Evolutionary conservation across 2,888 invertebrate species (phyloP).

Genomic region (Graphium colonna): DNA sequence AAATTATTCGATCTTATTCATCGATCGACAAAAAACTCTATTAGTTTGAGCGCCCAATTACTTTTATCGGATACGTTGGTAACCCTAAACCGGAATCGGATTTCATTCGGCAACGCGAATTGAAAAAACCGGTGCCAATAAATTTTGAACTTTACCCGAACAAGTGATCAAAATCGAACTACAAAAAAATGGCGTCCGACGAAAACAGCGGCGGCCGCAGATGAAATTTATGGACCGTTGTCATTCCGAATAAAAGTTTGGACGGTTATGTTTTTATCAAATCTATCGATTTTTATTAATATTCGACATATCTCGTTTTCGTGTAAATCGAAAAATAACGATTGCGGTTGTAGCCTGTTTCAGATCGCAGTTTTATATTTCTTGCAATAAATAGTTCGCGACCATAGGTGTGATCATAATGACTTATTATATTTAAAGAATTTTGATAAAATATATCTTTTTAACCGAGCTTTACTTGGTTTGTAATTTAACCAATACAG

Average conservation of each 20-base stretch:
- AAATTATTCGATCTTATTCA: background rate
- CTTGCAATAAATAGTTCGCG: too few species aligned
- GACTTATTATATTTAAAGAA: too few species aligned
- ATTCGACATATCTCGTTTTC: background rate
- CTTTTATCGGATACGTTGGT: constrained; percentile 37
- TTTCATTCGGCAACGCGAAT: constrained; percentile 53
- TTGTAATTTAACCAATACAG: too few species aligned
- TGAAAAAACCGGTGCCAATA: constrained; percentile 61
- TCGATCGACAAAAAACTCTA: constrained; percentile 21
- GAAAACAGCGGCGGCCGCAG: constrained; percentile 64
- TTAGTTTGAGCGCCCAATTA: constrained; percentile 38
- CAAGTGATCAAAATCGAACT: constrained; percentile 73
- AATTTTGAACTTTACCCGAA: constrained; percentile 71
- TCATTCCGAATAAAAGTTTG: constrained; percentile 25
- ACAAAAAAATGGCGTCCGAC: constrained; percentile 59
- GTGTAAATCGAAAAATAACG: background rate
- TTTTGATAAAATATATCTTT: too few species aligned
- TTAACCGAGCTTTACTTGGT: too few species aligned
- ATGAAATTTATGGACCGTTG: constrained; percentile 64
- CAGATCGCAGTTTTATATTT: too few species aligned
- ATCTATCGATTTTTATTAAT: constrained; percentile 29
- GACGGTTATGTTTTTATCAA: constrained; percentile 35
- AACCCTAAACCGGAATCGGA: constrained; percentile 35
- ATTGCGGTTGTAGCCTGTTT: constrained; percentile 30
- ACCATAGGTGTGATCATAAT: too few species aligned